A percentile compares a stretch with the other conserved stretches of the same genome.
These are phyloP conservation scores for Leucophenga maculata DNA, from an alignment of 2,888 invertebrate species.

Conservation along the genomic window DNA sequence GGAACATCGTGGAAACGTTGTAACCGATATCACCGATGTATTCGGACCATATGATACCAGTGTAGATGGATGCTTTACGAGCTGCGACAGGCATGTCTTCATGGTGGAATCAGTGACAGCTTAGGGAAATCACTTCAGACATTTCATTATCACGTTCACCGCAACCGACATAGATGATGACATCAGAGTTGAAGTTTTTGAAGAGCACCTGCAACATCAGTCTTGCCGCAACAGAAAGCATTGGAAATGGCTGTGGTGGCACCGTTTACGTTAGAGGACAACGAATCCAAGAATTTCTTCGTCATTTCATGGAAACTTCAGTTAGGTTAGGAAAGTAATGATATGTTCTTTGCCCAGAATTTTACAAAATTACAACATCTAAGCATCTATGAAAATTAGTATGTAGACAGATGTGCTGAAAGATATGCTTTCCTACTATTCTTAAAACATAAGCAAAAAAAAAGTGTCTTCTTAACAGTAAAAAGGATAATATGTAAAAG, in stretches of 20 bases:
- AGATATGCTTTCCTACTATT: no score
- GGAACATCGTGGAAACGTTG: constrained; percentile 99
- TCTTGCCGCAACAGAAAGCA: constrained; percentile 99
- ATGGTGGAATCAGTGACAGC: constrained; percentile 97
- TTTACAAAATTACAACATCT: no score
- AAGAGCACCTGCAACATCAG: constrained; percentile 93
- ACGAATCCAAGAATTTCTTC: constrained; percentile 96
- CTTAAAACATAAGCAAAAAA: no score
- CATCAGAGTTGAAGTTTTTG: constrained; percentile 99
- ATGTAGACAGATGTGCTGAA: no score
- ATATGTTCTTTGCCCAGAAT: no score
- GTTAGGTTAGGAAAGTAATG: no score
- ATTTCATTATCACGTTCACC: constrained; percentile 99
- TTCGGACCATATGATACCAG: constrained; percentile 99
- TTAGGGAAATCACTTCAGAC: constrained; percentile 99
- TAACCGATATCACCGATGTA: constrained; percentile 99
- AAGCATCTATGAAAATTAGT: no score
- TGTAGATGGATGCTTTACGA: constrained; percentile 99
- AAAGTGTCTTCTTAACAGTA: no score
- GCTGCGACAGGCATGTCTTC: constrained; percentile 99
- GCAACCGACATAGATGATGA: constrained; percentile 99
- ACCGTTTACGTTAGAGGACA: constrained; percentile 99
- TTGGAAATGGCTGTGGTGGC: constrained; percentile 99
- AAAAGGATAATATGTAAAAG: no score
- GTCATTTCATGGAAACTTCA: no score